Evolutionary conservation across 2,797 vertebrate species (phyloP).

Genomic region (Clarias pachynema): DNA sequence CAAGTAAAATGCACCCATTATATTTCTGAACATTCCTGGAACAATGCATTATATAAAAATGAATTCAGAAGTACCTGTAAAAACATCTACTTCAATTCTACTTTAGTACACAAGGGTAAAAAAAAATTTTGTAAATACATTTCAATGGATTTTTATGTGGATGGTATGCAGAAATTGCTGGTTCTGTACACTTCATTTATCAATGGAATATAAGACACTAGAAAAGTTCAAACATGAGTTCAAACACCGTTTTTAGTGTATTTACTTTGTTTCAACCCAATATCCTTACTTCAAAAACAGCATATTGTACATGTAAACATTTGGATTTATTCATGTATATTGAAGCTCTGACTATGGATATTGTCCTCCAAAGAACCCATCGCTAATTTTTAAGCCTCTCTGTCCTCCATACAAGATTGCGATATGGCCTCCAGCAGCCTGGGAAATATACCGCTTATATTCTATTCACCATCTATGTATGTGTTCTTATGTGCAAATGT

Average conservation of each 20-base stretch:
- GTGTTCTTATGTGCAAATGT: not conserved
- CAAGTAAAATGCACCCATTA: not conserved
- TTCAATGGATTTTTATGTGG: not conserved
- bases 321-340: constrained; percentile 27
- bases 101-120: not conserved
- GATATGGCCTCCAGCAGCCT: not conserved
- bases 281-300: not conserved
- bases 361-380: constrained; percentile 25
- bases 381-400: constrained; percentile 28
- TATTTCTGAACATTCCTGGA: constrained; percentile 1
- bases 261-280: constrained; percentile 11
- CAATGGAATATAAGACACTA: constrained; percentile 5
- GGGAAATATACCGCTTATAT: constrained; percentile 34
- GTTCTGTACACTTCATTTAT: not conserved
- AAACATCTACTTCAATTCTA: not conserved
- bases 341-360: constrained; percentile 11
- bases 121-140: not conserved
- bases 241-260: not conserved
- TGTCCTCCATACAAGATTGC: constrained; percentile 10
- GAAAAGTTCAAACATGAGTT: not conserved
- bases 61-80: not conserved
- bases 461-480: not conserved
- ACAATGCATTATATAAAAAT: not conserved
- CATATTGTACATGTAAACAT: constrained; percentile 21
- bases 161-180: not conserved